Evolutionary conservation across 2,797 vertebrate species (phyloP).

Genomic region (Parauchenoglanis punctatus): DNA sequence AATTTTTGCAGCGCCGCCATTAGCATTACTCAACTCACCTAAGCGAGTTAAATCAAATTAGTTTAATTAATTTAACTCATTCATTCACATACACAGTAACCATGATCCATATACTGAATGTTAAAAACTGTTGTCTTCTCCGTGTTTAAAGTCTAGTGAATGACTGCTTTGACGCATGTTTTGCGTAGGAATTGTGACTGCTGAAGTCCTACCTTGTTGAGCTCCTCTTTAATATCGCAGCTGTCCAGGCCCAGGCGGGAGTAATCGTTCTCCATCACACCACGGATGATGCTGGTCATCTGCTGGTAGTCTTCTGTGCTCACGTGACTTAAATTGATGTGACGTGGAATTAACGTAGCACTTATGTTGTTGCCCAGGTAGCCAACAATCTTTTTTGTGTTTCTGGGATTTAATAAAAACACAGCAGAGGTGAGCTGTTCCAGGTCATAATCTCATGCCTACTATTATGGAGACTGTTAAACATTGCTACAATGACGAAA

Average conservation of each 20-base stretch:
- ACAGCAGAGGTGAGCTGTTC: background rate
- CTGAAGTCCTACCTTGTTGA: conserved; percentile 84
- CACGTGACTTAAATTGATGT: conserved; percentile 87
- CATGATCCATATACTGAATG: background rate
- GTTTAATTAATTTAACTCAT: background rate
- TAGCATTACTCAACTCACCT: background rate
- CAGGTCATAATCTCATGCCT: background rate
- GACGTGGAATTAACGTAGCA: conserved; percentile 81
- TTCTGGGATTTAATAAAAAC: conserved; percentile 71
- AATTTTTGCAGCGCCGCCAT: too few relatives aligned
- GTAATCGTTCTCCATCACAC: conserved; percentile 81
- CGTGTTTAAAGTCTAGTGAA: background rate
- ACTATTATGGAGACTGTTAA: background rate
- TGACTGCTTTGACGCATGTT: background rate
- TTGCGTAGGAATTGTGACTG: background rate
- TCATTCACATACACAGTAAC: background rate
- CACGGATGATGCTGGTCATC: conserved; percentile 81
- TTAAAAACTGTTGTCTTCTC: background rate
- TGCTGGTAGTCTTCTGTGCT: conserved; percentile 84
- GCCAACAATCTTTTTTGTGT: conserved; percentile 80
- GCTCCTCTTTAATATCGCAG: conserved; percentile 89
- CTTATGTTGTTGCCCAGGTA: conserved; percentile 81
- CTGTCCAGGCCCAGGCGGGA: conserved; percentile 78
- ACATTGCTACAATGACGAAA: too few relatives aligned
- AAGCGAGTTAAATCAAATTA: too few relatives aligned